phyloP scores from a whole-genome alignment of 2,113 vertebrate genomes.

The Piaya cayana region DNA sequence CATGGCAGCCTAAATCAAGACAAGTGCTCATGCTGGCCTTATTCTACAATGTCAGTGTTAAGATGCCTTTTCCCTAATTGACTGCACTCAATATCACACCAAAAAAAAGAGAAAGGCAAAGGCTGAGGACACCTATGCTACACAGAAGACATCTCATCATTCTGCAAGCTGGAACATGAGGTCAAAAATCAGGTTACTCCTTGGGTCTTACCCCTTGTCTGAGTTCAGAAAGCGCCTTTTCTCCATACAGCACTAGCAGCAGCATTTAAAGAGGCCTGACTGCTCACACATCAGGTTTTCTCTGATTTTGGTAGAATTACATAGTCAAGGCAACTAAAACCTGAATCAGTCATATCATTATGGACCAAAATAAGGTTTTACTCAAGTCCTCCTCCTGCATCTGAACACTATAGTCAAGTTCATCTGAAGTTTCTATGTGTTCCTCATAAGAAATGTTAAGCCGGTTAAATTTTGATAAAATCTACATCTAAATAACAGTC shows the following conservation, averaged over 20 bases:
- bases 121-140: not conserved
- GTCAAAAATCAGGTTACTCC: not conserved
- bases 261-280: not conserved
- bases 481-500: not conserved
- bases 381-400: not conserved
- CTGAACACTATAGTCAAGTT: not conserved
- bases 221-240: not conserved
- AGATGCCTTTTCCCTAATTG: not conserved
- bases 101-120: not conserved
- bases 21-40: not conserved
- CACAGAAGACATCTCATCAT: not conserved
- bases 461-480: constrained; percentile 19
- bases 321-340: not conserved
- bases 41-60: not conserved
- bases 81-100: not conserved
- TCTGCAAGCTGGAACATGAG: not conserved
- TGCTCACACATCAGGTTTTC: not conserved
- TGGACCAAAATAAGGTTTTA: not conserved
- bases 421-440: not conserved
- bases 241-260: not conserved
- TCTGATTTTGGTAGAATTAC: not conserved
- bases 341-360: not conserved
- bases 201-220: not conserved
- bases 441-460: not conserved
- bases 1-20: not conserved